Percentiles rank a stretch among this genome's conserved stretches.
These are phyloP conservation scores for Dermochelys coriacea DNA, from an alignment of 2,797 vertebrate species.

Conservation along the genomic window DNA sequence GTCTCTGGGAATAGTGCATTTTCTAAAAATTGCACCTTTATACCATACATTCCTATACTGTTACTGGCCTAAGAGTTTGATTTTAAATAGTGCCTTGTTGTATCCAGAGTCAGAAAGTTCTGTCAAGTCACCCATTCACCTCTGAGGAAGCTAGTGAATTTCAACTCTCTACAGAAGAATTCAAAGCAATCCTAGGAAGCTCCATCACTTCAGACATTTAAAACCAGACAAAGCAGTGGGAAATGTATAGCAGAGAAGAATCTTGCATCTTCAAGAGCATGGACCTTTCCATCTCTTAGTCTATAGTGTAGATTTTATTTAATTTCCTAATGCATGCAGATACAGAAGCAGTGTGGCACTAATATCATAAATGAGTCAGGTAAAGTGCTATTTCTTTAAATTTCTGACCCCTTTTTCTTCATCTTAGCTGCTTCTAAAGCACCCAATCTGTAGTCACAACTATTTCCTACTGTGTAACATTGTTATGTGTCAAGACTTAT, in stretches of 20 bases:
- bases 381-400: not conserved
- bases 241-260: not conserved
- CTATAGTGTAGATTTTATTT: not conserved
- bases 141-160: conserved; percentile 25
- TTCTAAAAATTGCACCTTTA: conserved; percentile 18
- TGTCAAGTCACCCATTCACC: not conserved
- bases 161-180: not conserved
- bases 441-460: not conserved
- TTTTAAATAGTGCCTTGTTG: conserved; percentile 20
- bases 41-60: not conserved
- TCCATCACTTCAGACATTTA: not conserved
- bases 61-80: not conserved
- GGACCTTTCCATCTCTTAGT: not conserved
- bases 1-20: conserved; percentile 21
- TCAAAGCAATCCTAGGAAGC: not conserved
- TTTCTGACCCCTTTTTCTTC: not conserved
- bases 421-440: not conserved
- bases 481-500: not conserved
- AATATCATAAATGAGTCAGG: not conserved
- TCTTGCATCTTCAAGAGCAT: not conserved
- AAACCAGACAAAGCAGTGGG: not conserved
- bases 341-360: not conserved
- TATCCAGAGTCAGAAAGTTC: not conserved
- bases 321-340: not conserved
- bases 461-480: not conserved